Evolutionary conservation across 2,888 invertebrate species (phyloP).

Genomic region (Trichacis sp.): DNA sequence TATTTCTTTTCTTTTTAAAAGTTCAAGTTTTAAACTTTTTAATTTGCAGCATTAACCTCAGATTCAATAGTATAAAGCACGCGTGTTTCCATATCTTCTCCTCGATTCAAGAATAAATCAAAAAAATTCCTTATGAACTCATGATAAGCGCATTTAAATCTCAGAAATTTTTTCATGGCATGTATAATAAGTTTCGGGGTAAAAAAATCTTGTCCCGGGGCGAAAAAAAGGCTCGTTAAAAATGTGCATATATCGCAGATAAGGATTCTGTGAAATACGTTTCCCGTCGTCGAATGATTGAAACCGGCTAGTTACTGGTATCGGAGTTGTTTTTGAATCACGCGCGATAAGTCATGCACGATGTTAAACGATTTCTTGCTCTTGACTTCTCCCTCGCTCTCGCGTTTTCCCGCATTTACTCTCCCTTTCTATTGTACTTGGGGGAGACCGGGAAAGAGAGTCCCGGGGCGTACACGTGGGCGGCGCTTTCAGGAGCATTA

Average conservation of each 20-base stretch:
- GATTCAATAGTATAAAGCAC: too few relatives aligned
- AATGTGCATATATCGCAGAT: neutral
- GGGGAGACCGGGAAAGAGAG: conserved; percentile 32
- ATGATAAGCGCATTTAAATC: too few relatives aligned
- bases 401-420: conserved; percentile 11
- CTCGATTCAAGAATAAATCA: too few relatives aligned
- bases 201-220: neutral
- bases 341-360: conserved; percentile 37
- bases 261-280: neutral
- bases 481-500: conserved; percentile 42
- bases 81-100: too few relatives aligned
- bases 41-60: too few relatives aligned
- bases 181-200: too few relatives aligned
- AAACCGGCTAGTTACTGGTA: conserved; percentile 22
- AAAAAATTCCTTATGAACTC: too few relatives aligned
- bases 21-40: too few relatives aligned
- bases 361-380: conserved; percentile 37
- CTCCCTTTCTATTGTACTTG: neutral
- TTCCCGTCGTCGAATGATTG: conserved; percentile 26
- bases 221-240: neutral
- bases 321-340: conserved; percentile 26
- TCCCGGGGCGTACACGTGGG: conserved; percentile 48
- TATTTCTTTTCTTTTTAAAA: too few relatives aligned
- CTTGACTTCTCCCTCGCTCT: conserved; percentile 21
- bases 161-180: too few relatives aligned